Evolutionary conservation across 1,140 invertebrate genomes (phyloP).

Genomic region (Drosophila willistoni): DNA sequence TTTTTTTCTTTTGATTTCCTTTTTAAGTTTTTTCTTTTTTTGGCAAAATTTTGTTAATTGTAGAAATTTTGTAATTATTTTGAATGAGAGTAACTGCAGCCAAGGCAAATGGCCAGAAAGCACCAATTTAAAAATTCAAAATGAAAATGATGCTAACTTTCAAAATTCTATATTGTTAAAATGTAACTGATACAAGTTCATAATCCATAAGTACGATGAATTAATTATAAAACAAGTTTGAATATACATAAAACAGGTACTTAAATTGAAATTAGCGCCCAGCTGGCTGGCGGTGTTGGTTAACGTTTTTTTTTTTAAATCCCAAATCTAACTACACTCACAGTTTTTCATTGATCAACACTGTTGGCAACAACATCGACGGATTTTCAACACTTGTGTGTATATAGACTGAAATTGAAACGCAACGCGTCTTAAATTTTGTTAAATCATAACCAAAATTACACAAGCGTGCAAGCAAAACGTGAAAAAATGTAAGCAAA

Average conservation of each 20-base stretch:
- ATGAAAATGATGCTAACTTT: not conserved
- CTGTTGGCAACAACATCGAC: not conserved
- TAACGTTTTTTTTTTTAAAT: not conserved
- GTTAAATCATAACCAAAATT: constrained; percentile 27
- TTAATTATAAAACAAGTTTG: not conserved
- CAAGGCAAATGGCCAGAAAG: not conserved
- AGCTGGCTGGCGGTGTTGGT: not conserved
- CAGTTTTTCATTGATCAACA: not conserved
- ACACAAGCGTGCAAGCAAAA: constrained; percentile 65
- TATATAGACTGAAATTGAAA: constrained; percentile 5
- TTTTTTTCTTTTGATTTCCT: not conserved
- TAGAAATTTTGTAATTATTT: not conserved
- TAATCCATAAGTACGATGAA: not conserved
- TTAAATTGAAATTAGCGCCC: no score
- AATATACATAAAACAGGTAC: not conserved
- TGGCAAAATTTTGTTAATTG: constrained; percentile 2
- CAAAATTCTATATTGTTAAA: not conserved
- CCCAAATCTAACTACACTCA: no score
- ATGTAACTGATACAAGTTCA: not conserved
- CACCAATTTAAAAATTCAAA: no score
- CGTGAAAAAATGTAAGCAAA: constrained; percentile 75
- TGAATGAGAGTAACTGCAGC: not conserved
- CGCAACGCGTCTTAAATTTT: constrained; percentile 6
- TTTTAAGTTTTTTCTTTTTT: not conserved
- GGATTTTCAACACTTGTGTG: not conserved